Conservation (phyloP, 2,797 vertebrate genomes). For the Sebastes hubbsi region DNA sequence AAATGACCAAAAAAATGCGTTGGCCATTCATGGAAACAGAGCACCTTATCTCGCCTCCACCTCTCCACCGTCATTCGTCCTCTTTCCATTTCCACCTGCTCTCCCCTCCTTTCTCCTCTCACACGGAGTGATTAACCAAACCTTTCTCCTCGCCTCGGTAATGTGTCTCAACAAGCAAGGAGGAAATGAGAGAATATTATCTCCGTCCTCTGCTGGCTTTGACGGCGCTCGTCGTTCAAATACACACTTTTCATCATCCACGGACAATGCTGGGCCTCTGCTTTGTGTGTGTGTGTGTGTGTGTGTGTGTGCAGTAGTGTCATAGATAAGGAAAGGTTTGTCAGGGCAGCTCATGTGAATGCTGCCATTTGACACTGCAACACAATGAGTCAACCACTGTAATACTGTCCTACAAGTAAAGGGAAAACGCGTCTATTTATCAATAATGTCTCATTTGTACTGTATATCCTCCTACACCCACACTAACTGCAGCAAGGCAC, state of each 20-base stretch:
- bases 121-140: slow-evolving; percentile 20
- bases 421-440: background rate
- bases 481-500: background rate
- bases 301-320: background rate
- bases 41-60: slow-evolving; percentile 24
- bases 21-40: slow-evolving; percentile 16
- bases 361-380: slow-evolving; percentile 23
- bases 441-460: background rate
- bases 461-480: background rate
- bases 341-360: slow-evolving; percentile 3
- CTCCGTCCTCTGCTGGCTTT: slow-evolving; percentile 15
- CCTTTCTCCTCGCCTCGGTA: slow-evolving; percentile 6
- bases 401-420: background rate
- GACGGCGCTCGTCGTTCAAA: slow-evolving; percentile 17
- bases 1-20: slow-evolving; percentile 32
- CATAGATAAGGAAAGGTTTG: slow-evolving; percentile 13
- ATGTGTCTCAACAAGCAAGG: slow-evolving; percentile 10
- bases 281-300: background rate
- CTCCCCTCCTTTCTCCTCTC: background rate
- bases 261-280: background rate
- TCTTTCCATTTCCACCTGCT: slow-evolving; percentile 20
- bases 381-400: background rate
- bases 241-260: slow-evolving; percentile 16
- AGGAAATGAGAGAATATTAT: slow-evolving; percentile 55
- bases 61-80: background rate